phyloP scores from a whole-genome alignment of 2,888 invertebrate species.

The Calameuta filiformis region DNA sequence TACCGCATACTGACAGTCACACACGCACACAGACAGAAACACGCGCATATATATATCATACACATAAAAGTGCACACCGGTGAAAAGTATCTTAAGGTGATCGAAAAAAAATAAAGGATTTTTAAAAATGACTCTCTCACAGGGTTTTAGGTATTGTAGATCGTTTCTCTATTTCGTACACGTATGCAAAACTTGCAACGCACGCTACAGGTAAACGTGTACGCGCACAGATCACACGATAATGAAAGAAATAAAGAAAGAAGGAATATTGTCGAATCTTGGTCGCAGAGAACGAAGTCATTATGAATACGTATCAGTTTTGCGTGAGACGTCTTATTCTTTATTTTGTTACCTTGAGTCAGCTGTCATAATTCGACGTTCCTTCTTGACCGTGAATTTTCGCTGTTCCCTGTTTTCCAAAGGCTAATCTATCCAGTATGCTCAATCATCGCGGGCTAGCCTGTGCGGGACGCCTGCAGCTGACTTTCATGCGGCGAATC shows the following conservation, averaged over 20 bases:
- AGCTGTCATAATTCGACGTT: background rate
- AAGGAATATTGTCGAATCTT: background rate
- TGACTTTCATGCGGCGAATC: background rate
- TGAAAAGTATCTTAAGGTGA: background rate
- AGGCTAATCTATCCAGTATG: background rate
- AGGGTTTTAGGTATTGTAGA: constrained; percentile 41
- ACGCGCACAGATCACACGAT: constrained; percentile 10
- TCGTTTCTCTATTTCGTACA: constrained; percentile 37
- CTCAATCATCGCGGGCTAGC: background rate
- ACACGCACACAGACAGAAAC: background rate
- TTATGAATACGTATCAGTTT: background rate
- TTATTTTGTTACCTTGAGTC: background rate
- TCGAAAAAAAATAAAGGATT: background rate
- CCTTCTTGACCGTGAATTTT: background rate
- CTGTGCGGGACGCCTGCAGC: background rate
- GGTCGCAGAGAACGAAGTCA: background rate
- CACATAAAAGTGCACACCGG: background rate
- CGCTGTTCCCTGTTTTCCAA: background rate
- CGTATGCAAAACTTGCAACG: constrained; percentile 27
- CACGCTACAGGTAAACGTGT: constrained; percentile 20
- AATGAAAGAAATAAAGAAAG: background rate
- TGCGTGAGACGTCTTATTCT: background rate
- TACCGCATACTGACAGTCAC: background rate
- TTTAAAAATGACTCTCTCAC: constrained; percentile 34
- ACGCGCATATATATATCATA: background rate